Base-by-base conservation (phyloP, 2,113 vertebrate genomes). In the Laterallus jamaicensis region DNA sequence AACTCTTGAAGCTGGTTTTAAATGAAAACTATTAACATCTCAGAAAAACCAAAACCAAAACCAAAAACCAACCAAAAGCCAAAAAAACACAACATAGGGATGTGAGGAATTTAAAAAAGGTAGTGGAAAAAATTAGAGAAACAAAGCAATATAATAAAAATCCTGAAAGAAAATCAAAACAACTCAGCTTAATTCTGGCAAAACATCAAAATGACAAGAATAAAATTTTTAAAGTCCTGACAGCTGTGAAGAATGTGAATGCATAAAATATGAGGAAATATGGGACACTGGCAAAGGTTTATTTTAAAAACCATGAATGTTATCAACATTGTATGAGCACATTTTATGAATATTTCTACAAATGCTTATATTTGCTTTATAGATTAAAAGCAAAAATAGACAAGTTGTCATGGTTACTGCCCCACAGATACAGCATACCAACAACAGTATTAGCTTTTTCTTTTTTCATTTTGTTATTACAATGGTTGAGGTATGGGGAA, bases 11-110 rank as follows among this genome's bases (percentile, higher is more conserved):
- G 59, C 44, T 76, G 18, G 12, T 91, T 94, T 93, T 88, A 96
- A 96, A 94, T 94, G 42, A 86, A 94, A 96, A 77, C 47, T 88
- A 82, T 92, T 92, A 95, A 88, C 66, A 49, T 92, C 86, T 82
- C 13, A 88, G 69, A 80, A 93, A 92, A 90, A 52, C 13, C 24
- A 25, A 49, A 49, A 50, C 12, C 11, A 50, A 25, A 50, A 24
- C 5, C 15, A 42, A 42, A 42, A 42, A 42, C 15, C 9, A 49
- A 49, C 18, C 20, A 20, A 22, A 49, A 49, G 9, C 16, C 11
- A 22, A 49, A 49, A 20, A 49, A 52, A 15, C 14, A 28, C 13
- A 49, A 76, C 37, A 79, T 3, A 93, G 12, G 37, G 18, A 77
- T 28, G 64, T 25, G n/a, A 79, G 20, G 11, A 86, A 92, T 64